Percentiles rank a stretch among this genome's conserved stretches.
These are phyloP conservation scores for Leptarthrus brevirostris DNA, from an alignment of 2,888 invertebrate genomes.

Conservation along the genomic window DNA sequence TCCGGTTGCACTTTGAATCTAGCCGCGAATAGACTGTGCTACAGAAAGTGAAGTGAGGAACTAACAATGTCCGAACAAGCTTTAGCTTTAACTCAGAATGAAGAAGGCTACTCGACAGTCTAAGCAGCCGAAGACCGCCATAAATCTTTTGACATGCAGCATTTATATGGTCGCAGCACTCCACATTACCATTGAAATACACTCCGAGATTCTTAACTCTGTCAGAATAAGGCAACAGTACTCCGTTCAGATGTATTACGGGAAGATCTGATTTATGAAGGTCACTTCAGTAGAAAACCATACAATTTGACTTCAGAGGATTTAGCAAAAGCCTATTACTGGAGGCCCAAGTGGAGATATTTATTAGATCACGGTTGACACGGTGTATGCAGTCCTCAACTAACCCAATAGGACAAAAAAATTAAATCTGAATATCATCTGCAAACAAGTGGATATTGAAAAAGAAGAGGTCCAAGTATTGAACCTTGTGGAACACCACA, in stretches of 20 bases:
- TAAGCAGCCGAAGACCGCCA: no score
- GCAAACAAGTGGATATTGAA: slow-evolving; percentile 12
- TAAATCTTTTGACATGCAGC: no score
- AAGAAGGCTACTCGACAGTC: no score
- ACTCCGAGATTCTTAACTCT: no score
- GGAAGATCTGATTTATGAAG: not conserved
- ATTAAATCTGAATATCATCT: slow-evolving; percentile 23
- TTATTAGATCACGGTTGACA: not conserved
- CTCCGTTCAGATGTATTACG: no score
- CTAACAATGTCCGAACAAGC: no score
- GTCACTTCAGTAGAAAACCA: not conserved
- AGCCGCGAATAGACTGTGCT: not conserved
- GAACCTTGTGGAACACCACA: no score
- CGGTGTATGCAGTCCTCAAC: slow-evolving; percentile 1
- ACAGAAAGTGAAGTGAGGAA: not conserved
- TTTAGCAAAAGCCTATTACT: slow-evolving; percentile 11
- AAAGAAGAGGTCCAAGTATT: no score
- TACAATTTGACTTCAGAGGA: not conserved
- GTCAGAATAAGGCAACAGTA: no score
- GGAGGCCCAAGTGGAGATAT: not conserved
- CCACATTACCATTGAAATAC: no score
- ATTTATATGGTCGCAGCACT: no score
- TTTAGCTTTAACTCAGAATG: no score
- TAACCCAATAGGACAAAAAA: not conserved
- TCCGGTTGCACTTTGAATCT: not conserved